Base-by-base conservation (phyloP, 1,140 invertebrate species). In the Aphaenogaster rudis region DNA sequence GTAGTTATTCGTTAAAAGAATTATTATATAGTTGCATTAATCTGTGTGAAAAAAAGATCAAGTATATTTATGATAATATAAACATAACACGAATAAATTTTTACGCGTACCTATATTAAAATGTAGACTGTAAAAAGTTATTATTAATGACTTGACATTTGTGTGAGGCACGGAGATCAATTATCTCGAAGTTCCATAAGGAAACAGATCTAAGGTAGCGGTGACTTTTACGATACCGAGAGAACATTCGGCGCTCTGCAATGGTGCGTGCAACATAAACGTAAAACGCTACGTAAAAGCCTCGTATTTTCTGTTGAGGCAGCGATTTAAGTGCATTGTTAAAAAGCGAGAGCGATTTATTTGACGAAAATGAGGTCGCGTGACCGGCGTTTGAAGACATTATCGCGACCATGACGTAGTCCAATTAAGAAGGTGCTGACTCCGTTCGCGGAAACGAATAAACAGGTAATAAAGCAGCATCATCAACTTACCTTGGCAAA, bases 391-490 rank as follows among this genome's bases (percentile, higher is more conserved):
- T 39, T 77, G 64, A 86, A 86, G 28, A 59, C 76, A 81, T 80
- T 86, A 80, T 86, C 85, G 52, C 52, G 76, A 80, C 39, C 69
- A 76, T 88, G 42, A 21, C 61, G 50, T 86, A 69, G 86, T 54
- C 86, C 72, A 88, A 88, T 88, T 88, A 88, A 88, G 64, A 88
- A 88, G 81, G 61, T 86, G 86, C 72, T 78, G 72, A 88, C 57
- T 77, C 69, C 45, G 59, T 89, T 88, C 88, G 71, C 84, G 88
- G 89, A 92, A 92, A 89, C 72, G 84, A 88, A 88, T 89, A 89
- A 92, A 90, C 90, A 86, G 88, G 59, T 82, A 79, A 92, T 93
- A 92, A 92, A 92, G 81, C 80, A 57, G 61, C 59, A 84, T 45
- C 52, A 90, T 82, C 77, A 59, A 77, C 86, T 72, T 86, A 88